Conservation (phyloP, 2,888 invertebrate species). For the Boloria selene region DNA sequence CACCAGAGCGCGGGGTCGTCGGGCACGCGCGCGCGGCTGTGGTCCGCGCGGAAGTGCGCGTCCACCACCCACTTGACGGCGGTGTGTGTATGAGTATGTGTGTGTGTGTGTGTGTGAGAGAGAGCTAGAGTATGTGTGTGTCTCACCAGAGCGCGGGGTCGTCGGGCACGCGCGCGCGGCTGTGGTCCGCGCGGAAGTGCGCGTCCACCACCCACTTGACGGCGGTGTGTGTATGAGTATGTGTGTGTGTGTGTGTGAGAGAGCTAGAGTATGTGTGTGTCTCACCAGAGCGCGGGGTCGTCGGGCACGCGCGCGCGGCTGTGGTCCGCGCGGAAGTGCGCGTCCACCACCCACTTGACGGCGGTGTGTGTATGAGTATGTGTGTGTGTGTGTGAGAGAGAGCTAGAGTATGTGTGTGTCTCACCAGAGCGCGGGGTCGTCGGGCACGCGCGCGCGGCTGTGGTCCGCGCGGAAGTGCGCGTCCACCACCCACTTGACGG, state of each 20-base stretch:
- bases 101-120: too few relatives aligned
- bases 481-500: conserved; percentile 92
- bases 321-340: conserved; percentile 89
- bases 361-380: conserved; percentile 48
- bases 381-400: too few relatives aligned
- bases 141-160: conserved; percentile 64
- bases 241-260: too few relatives aligned
- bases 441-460: conserved; percentile 83
- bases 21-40: conserved; percentile 84
- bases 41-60: conserved; percentile 88
- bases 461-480: conserved; percentile 89
- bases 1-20: conserved; percentile 67
- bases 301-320: conserved; percentile 83
- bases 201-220: conserved; percentile 93
- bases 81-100: conserved; percentile 45
- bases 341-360: conserved; percentile 93
- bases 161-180: conserved; percentile 83
- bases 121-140: too few relatives aligned
- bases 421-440: conserved; percentile 66
- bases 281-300: conserved; percentile 64
- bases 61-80: conserved; percentile 92
- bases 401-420: too few relatives aligned
- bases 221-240: conserved; percentile 48
- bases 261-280: too few relatives aligned
- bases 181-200: conserved; percentile 89